phyloP scores from a whole-genome alignment of 2,797 vertebrate genomes.

The Microctenopoma lineatum region DNA sequence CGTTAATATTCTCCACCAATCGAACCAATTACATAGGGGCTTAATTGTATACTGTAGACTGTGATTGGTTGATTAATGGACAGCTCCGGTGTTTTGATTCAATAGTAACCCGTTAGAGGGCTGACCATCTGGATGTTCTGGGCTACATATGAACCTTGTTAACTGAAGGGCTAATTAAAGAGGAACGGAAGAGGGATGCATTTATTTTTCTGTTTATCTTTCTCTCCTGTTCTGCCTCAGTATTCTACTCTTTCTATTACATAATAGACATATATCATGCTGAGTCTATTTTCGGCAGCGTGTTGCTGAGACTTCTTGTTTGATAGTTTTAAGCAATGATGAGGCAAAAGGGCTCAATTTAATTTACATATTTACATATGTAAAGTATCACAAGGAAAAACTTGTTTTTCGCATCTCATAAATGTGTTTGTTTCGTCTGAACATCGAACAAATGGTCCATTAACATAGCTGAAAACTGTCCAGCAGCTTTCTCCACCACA shows the following conservation, averaged over 20 bases:
- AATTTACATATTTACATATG: constrained; percentile 49
- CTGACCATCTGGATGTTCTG: constrained; percentile 68
- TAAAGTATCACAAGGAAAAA: constrained; percentile 44
- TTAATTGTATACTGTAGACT: constrained; percentile 65
- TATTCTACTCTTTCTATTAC: too few species aligned
- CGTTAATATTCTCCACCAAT: constrained; percentile 81
- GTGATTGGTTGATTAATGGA: constrained; percentile 69
- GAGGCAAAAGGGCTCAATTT: constrained; percentile 20
- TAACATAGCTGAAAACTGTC: constrained; percentile 71
- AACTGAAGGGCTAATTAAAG: constrained; percentile 48
- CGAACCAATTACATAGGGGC: constrained; percentile 68
- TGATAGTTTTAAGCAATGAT: constrained; percentile 25
- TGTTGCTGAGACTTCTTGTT: constrained; percentile 28
- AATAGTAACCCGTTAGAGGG: constrained; percentile 48
- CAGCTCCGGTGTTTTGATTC: constrained; percentile 57
- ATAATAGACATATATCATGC: too few species aligned
- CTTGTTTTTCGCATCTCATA: too few species aligned
- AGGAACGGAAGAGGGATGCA: constrained; percentile 13
- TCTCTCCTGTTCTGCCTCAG: not conserved
- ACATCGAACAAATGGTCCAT: constrained; percentile 70
- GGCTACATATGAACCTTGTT: constrained; percentile 43
- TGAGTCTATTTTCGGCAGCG: constrained; percentile 21
- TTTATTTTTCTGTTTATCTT: constrained; percentile 5
- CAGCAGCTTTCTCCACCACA: constrained; percentile 65
- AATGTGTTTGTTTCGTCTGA: constrained; percentile 60